A percentile compares a stretch with the other conserved stretches of the same genome.
These are phyloP conservation scores for Lasaia peninsularis DNA, from an alignment of 1,140 invertebrate species.

Conservation along the genomic window DNA sequence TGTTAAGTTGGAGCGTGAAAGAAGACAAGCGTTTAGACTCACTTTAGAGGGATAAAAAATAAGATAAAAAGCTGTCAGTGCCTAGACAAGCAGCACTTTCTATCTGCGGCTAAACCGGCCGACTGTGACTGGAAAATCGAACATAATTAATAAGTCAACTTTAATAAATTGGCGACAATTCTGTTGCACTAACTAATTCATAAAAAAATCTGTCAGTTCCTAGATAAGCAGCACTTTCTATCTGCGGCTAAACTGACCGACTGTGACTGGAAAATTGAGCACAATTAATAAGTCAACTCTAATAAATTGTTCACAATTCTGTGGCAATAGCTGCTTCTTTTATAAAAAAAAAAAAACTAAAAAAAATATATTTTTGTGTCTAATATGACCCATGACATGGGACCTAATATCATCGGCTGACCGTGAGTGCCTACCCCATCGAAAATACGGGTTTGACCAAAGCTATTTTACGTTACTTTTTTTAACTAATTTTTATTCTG, in stretches of 20 bases:
- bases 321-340: too few relatives aligned
- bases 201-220: conserved; percentile 28
- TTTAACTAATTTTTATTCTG: too few relatives aligned
- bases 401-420: too few relatives aligned
- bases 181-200: too few relatives aligned
- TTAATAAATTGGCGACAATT: too few relatives aligned
- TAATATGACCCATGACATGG: too few relatives aligned
- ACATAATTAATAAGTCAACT: background rate
- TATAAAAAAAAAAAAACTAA: too few relatives aligned
- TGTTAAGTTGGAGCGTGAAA: conserved; percentile 52
- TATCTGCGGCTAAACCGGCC: background rate
- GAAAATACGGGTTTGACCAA: too few relatives aligned
- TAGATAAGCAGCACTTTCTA: background rate
- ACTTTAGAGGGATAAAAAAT: background rate
- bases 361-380: too few relatives aligned
- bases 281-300: background rate
- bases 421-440: too few relatives aligned
- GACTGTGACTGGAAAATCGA: background rate
- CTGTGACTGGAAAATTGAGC: conserved; percentile 1
- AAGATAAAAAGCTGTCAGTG: conserved; percentile 30
- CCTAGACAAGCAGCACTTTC: background rate
- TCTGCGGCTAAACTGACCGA: background rate
- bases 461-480: too few relatives aligned
- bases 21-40: conserved; percentile 28
- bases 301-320: too few relatives aligned